Conservation (phyloP, 2,797 vertebrate genomes). For the Myotis vivesi region DNA sequence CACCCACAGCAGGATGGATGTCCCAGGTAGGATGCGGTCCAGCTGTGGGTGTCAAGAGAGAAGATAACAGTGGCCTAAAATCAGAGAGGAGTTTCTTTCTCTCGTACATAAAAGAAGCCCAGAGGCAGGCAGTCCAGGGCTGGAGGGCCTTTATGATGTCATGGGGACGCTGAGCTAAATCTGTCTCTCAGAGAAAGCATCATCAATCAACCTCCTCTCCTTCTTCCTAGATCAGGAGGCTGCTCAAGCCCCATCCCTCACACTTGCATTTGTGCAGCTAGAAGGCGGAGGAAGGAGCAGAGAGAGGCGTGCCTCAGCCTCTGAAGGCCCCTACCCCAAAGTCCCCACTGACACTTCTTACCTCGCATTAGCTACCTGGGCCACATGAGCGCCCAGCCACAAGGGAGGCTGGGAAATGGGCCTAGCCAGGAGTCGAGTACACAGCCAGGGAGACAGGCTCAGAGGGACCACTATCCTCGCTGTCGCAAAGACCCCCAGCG, state of each 20-base stretch:
- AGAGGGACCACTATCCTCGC: background rate
- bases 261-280: background rate
- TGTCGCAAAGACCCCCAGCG: background rate
- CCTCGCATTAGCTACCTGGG: background rate
- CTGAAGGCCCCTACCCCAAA: background rate
- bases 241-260: background rate
- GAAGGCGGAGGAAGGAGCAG: background rate
- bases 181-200: background rate
- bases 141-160: background rate
- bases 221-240: background rate
- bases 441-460: background rate
- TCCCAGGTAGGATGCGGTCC: background rate
- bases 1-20: background rate
- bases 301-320: background rate
- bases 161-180: background rate
- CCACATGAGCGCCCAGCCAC: background rate
- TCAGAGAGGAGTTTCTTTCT: background rate
- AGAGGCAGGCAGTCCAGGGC: background rate
- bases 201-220: background rate
- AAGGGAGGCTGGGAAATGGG: background rate
- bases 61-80: background rate
- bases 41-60: background rate
- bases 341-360: background rate
- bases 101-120: background rate
- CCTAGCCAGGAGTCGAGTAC: background rate